phyloP scores from a whole-genome alignment of 2,797 vertebrate species.

The Gobio occitaniae region DNA sequence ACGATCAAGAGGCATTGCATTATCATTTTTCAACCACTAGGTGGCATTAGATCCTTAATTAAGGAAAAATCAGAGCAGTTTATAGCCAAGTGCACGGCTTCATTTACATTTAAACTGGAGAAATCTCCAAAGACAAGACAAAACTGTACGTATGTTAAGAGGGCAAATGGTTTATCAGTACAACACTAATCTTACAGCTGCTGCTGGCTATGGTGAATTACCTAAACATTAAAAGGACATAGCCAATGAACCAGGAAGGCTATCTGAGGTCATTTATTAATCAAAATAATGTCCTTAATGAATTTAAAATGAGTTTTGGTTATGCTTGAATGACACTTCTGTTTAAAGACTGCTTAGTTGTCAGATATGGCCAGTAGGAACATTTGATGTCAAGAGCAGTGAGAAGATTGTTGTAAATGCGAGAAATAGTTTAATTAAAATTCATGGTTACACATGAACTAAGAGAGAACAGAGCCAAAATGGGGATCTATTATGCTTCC shows the following conservation, averaged over 20 bases:
- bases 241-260: not conserved
- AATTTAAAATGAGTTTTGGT: not conserved
- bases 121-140: not conserved
- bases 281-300: not conserved
- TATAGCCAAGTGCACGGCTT: not conserved
- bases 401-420: not conserved
- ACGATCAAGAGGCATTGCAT: not conserved
- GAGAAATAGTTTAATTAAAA: not conserved
- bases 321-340: not conserved
- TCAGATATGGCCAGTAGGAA: not conserved
- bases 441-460: slow-evolving; percentile 18
- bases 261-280: not conserved
- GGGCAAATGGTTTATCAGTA: not conserved
- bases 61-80: not conserved
- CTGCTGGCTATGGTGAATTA: not conserved
- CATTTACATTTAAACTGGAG: not conserved
- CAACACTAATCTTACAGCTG: not conserved
- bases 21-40: slow-evolving; percentile 55
- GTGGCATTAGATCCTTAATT: slow-evolving; percentile 59
- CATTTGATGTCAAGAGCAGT: slow-evolving; percentile 1
- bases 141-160: not conserved
- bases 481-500: not conserved
- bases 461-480: not conserved
- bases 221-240: not conserved
- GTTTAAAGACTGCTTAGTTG: not conserved